Conservation (phyloP, 2,888 invertebrate species). For the Noctua pronuba region DNA sequence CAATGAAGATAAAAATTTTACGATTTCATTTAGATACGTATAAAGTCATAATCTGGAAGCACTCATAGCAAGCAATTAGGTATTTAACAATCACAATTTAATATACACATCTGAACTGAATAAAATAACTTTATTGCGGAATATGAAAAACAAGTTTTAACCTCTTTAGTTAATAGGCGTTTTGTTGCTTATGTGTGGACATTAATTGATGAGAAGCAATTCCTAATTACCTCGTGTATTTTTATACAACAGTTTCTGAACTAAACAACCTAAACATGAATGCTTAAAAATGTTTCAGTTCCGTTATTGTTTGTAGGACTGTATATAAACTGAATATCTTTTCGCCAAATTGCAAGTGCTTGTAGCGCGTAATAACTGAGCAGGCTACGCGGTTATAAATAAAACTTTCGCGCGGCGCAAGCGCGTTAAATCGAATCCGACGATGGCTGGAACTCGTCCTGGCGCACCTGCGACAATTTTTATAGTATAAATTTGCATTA, state of each 20-base stretch:
- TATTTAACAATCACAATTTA: conserved; percentile 56
- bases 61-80: conserved; percentile 55
- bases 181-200: conserved; percentile 9
- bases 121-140: conserved; percentile 58
- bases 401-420: conserved; percentile 86
- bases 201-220: conserved; percentile 7
- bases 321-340: conserved; percentile 49
- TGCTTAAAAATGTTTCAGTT: not conserved
- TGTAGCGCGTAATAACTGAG: conserved; percentile 78
- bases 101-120: conserved; percentile 57
- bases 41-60: conserved; percentile 66
- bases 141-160: conserved; percentile 41
- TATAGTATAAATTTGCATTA: conserved; percentile 91
- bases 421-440: conserved; percentile 89
- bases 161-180: conserved; percentile 14
- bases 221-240: not conserved
- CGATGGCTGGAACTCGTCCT: conserved; percentile 88
- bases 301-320: not conserved
- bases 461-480: conserved; percentile 90
- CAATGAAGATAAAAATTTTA: conserved; percentile 74
- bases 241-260: not conserved
- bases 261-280: not conserved
- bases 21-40: conserved; percentile 73
- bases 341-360: conserved; percentile 57
- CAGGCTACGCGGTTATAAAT: conserved; percentile 84